Evolutionary conservation across 2,113 vertebrate genomes (phyloP), one percentile per base, ranked within the genome.

Genomic region (Hemiprocne comata): DNA sequence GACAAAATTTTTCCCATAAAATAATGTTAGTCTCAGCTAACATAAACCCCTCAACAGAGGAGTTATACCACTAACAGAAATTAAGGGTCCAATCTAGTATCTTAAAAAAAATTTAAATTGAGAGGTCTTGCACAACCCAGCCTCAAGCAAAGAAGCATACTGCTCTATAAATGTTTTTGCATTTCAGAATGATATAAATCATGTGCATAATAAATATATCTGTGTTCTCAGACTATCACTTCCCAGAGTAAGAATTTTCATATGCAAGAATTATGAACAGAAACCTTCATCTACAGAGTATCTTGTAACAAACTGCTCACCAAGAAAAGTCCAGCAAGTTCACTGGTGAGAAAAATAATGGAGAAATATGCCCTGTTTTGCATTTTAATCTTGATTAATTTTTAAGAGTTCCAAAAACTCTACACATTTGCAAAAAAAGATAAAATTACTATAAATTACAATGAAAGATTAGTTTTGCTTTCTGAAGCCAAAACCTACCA

Each of bases 101-200:
- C 26, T 29, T 1, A 4, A 4, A 9, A 17, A 46, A 42, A 54
- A 31, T 44, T 26, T 13, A n/a, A 72, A 61, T 0, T 34, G 17
- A 48, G 10, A 73, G 7, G 10, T 17, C 21, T 60, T 38, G 18
- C 25, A 60, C 61, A 81, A 46, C 2, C 2, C 28, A 40, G 23
- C 9, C n/a, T 58, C 14, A 29, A 64, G 29, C 8, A 65, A 4
- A 50, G 18, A 64, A 17, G 3, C 2, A 1, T 12, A 2, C 0
- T 46, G 15, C 11, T 74, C 65, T 15, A 17, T 16, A 54, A 65
- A 11, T 0, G n/a, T 17, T 31, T 76, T 29, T 78, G 14, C 23
- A 48, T 69, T 76, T 79, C 34, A 34, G 26, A 57, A 13, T 38
- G 33, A 5, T 0, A 40, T 6, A 76, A 55, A 17, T 17, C 16